Evolutionary conservation across 2,888 invertebrate genomes (phyloP).

Genomic region (Glomeris marginata): DNA sequence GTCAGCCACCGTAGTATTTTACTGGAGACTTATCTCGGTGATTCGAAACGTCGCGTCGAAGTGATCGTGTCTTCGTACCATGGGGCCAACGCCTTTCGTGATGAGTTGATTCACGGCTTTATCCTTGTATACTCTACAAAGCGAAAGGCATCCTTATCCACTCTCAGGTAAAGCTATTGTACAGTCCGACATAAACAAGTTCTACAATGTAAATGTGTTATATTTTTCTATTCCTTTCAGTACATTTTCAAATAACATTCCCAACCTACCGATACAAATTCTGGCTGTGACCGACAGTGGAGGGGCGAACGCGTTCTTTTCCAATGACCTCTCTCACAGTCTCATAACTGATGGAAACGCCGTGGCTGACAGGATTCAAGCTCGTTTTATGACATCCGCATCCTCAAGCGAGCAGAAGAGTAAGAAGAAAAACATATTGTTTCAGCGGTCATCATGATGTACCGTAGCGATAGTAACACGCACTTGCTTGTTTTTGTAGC

Average conservation of each 20-base stretch:
- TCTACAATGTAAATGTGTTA: background rate
- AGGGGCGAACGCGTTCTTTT: constrained; percentile 77
- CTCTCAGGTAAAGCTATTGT: constrained; percentile 54
- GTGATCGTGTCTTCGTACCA: constrained; percentile 91
- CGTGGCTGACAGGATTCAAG: constrained; percentile 72
- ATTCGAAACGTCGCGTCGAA: constrained; percentile 59
- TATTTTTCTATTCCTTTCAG: constrained; percentile 35
- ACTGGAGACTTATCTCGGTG: constrained; percentile 80
- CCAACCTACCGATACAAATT: constrained; percentile 83
- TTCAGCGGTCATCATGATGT: background rate
- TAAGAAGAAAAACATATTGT: constrained; percentile 32
- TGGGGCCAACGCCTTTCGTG: constrained; percentile 78
- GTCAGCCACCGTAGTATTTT: constrained; percentile 75
- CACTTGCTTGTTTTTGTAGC: constrained; percentile 21
- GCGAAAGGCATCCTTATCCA: constrained; percentile 83
- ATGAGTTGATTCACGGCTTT: constrained; percentile 86
- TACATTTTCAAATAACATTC: constrained; percentile 83
- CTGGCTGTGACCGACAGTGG: constrained; percentile 76
- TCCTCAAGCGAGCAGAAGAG: constrained; percentile 73
- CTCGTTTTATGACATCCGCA: constrained; percentile 83
- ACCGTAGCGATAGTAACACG: too few species aligned
- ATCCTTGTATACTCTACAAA: constrained; percentile 89
- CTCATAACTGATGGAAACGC: constrained; percentile 87
- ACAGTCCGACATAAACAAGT: background rate
- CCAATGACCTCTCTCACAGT: constrained; percentile 72